Percentiles rank a stretch among this genome's conserved stretches.
These are phyloP conservation scores for Brachionichthys hirsutus DNA, from an alignment of 2,113 vertebrate species.

Conservation along the genomic window DNA sequence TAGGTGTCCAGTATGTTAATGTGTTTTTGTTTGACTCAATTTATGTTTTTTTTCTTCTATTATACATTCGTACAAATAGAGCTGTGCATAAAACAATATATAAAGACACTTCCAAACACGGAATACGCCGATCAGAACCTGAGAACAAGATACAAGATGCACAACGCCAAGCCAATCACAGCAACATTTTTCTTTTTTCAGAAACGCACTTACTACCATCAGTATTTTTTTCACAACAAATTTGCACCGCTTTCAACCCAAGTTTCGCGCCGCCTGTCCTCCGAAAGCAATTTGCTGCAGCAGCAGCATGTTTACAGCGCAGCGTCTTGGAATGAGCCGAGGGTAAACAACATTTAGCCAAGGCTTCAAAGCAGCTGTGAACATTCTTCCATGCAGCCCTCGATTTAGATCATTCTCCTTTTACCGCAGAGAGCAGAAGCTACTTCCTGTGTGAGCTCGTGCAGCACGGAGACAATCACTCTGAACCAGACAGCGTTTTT, in stretches of 20 bases:
- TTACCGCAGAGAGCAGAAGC: constrained; percentile 23
- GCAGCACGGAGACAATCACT: neutral
- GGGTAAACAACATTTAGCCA: constrained; percentile 47
- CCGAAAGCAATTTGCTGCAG: constrained; percentile 53
- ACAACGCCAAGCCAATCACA: no score
- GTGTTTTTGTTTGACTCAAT: no score
- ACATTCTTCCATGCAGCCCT: constrained; percentile 10
- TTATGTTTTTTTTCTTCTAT: no score
- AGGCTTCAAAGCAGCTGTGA: constrained; percentile 25
- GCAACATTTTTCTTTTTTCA: no score
- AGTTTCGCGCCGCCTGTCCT: constrained; percentile 40
- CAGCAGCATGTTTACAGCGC: constrained; percentile 53
- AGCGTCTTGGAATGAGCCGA: constrained; percentile 29
- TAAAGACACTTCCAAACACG: no score
- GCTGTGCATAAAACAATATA: no score
- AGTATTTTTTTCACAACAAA: constrained; percentile 38
- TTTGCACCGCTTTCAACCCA: constrained; percentile 8
- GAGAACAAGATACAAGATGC: no score
- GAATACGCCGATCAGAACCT: no score
- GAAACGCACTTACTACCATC: constrained; percentile 28
- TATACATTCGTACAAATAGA: no score
- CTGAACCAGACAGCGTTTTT: neutral
- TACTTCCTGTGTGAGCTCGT: constrained; percentile 15
- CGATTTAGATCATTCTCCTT: constrained; percentile 24
- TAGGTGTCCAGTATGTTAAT: no score